phyloP scores from a whole-genome alignment of 53 echinoderm and acorn worm genomes.

The Hippasteria phrygiana region DNA sequence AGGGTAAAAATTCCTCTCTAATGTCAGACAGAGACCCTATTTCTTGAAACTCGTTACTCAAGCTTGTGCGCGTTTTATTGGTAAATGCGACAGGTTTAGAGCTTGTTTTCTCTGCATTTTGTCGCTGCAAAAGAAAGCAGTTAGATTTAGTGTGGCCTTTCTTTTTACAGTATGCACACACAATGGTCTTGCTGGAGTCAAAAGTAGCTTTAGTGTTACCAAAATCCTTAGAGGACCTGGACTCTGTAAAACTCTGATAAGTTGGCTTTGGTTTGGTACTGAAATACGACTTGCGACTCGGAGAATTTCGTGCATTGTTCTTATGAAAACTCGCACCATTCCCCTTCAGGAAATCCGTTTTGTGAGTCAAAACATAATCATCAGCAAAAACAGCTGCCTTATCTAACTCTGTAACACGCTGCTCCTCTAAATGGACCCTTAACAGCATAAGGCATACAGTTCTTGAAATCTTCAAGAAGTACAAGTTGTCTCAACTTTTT shows the following conservation, averaged over 20 bases:
- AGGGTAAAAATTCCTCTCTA: too few relatives aligned
- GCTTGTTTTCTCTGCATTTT: background rate
- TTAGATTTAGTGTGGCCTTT: slow-evolving; percentile 12
- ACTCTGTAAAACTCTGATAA: too few relatives aligned
- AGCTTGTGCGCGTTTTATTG: background rate
- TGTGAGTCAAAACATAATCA: too few relatives aligned
- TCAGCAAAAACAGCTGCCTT: too few relatives aligned
- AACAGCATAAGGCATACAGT: slow-evolving; percentile 37
- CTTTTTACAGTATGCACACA: slow-evolving; percentile 16
- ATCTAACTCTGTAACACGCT: too few relatives aligned
- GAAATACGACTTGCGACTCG: too few relatives aligned
- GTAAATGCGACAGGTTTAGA: background rate
- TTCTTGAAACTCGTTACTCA: background rate
- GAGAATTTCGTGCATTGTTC: too few relatives aligned
- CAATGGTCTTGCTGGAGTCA: background rate
- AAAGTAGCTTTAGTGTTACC: background rate
- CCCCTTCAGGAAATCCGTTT: too few relatives aligned
- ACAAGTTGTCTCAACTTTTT: slow-evolving; percentile 58
- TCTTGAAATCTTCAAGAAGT: slow-evolving; percentile 59
- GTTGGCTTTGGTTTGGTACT: too few relatives aligned
- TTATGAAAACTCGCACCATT: too few relatives aligned
- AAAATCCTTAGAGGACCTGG: background rate
- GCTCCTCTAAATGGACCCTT: too few relatives aligned
- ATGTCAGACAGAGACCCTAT: background rate
- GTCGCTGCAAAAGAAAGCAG: background rate